Evolutionary conservation across 2,888 invertebrate species (phyloP).

Genomic region (Tachina fera): DNA sequence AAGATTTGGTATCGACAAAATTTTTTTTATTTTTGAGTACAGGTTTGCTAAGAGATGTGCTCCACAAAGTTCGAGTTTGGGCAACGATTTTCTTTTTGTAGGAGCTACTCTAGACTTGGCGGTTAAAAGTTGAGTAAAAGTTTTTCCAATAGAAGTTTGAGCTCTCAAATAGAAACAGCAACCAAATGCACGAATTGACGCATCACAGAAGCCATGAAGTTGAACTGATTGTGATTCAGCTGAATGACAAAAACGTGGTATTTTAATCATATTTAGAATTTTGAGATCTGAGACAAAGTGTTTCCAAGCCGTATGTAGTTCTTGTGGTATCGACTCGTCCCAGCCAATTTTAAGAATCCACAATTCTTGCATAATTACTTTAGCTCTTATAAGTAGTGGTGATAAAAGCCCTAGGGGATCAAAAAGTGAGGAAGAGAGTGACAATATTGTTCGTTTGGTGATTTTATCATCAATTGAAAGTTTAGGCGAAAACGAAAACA

Average conservation of each 20-base stretch:
- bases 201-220: slow-evolving; percentile 56
- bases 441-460: slow-evolving; percentile 43
- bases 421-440: slow-evolving; percentile 57
- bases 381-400: slow-evolving; percentile 42
- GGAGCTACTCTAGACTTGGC: slow-evolving; percentile 56
- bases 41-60: background rate
- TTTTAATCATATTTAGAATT: background rate
- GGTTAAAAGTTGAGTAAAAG: slow-evolving; percentile 19
- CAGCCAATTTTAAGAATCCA: slow-evolving; percentile 38
- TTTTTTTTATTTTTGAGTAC: background rate
- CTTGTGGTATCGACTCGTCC: no score
- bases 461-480: background rate
- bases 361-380: slow-evolving; percentile 51
- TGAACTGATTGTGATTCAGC: slow-evolving; percentile 21
- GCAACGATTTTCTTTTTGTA: slow-evolving; percentile 62
- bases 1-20: background rate
- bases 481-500: slow-evolving; percentile 44
- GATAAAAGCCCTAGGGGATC: slow-evolving; percentile 60
- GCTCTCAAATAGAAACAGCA: slow-evolving; percentile 42
- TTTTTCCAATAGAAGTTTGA: slow-evolving; percentile 1
- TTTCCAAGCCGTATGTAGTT: no score
- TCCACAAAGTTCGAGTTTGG: slow-evolving; percentile 47
- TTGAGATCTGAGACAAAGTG: slow-evolving; percentile 16
- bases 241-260: slow-evolving; percentile 29
- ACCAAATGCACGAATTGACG: slow-evolving; percentile 57